Base-by-base conservation (phyloP, 2,797 vertebrate genomes). In the Erpetoichthys calabaricus region DNA sequence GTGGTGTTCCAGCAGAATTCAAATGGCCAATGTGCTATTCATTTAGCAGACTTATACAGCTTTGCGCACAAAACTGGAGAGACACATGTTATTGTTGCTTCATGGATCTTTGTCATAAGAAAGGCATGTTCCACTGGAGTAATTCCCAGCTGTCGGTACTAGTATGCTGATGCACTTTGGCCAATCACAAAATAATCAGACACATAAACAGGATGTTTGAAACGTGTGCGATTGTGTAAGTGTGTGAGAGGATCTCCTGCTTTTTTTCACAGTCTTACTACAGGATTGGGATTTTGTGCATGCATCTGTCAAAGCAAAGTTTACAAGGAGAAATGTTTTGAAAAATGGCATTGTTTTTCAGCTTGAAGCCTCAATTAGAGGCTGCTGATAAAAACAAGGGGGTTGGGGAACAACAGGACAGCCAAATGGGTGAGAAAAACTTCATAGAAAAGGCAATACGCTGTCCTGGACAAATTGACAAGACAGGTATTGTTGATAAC, bases 161-260 rank as follows among this genome's bases (percentile, higher is more conserved):
- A 86, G 86, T 80, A 74, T 77, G 66, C 80, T 81, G 81, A 87
- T 80, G 84, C 65, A 72, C 79, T 79, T 69, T 74, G 79, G 78
- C 82, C 85, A 83, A 79, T 79, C 81, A 75, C 68, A 71, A 76
- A 77, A 80, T 74, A 79, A 76, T 47, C 10, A 73, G 78, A 80
- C 82, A 84, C 80, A 84, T 86, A 89, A 92, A 91, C 88, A 91
- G 88, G 89, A 91, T 87, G 88, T 86, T 80, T 85, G 73, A 76
- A 67, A 78, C 76, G 79, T 75, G 77, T 77, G 77, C 73, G 76
- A 83, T 72, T 79, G 78, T 81, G 83, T 79, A 82, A 85, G 81
- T 88, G 80, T 85, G 78, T 77, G 74, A 80, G 75, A 83, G 81
- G 81, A 82, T 76, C 77, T 72, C 74, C 72, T 74, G 72, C 73